Percentiles rank a stretch among this genome's conserved stretches.
Evolutionary conservation across 1,140 invertebrate genomes (phyloP).

Genomic region (Zophobas atratus): DNA sequence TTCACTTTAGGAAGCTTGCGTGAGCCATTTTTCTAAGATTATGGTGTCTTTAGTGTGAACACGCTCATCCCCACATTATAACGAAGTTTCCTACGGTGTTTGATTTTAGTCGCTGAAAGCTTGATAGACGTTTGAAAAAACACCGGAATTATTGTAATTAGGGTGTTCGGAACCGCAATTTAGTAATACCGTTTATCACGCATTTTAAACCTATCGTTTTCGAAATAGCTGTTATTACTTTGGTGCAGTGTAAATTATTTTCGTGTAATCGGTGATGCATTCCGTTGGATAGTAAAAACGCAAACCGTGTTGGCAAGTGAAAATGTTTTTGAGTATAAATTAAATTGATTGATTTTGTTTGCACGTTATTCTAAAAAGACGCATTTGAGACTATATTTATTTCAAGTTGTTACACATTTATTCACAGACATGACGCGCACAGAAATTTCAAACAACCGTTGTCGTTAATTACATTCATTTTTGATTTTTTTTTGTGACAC

Average conservation of each 20-base stretch:
- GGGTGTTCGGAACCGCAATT: background rate
- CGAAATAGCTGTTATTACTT: constrained; percentile 1
- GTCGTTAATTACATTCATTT: no score
- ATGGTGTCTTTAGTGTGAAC: constrained; percentile 37
- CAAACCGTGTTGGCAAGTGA: no score
- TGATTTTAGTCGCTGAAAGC: constrained; percentile 28
- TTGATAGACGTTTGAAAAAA: constrained; percentile 11
- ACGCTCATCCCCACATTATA: constrained; percentile 30
- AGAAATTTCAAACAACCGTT: no score
- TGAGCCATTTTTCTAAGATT: constrained; percentile 32
- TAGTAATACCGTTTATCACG: background rate
- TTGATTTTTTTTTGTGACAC: no score
- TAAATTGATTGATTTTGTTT: no score
- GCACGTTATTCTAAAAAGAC: no score
- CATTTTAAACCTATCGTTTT: background rate
- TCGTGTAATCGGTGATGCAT: no score
- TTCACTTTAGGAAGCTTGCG: constrained; percentile 39
- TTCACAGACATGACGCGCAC: no score
- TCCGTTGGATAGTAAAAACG: no score
- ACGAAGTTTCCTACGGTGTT: constrained; percentile 13
- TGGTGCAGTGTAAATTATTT: background rate
- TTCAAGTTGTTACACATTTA: no score
- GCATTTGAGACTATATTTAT: no score
- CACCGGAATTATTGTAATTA: constrained; percentile 25
- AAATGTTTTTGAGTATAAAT: no score